Conservation (phyloP, 2,797 vertebrate genomes). For the Danio kyathit region DNA sequence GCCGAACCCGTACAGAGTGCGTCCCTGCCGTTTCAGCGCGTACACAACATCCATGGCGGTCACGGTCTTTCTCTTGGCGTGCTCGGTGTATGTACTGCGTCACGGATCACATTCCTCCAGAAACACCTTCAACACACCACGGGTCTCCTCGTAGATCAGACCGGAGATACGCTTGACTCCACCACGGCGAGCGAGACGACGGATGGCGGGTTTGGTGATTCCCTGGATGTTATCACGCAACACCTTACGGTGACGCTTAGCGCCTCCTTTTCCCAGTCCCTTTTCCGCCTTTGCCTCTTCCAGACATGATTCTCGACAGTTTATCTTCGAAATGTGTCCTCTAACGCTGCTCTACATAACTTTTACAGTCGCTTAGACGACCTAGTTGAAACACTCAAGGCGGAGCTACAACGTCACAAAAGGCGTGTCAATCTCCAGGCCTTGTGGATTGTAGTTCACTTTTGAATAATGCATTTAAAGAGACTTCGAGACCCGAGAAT, state of each 20-base stretch:
- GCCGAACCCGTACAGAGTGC: background rate
- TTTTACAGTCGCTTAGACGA: too few species aligned
- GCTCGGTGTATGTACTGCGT: background rate
- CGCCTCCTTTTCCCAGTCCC: background rate
- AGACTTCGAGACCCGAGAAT: too few species aligned
- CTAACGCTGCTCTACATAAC: too few species aligned
- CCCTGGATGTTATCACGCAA: background rate
- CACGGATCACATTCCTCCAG: background rate
- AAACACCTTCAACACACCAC: constrained; percentile 2
- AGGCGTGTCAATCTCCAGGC: too few species aligned
- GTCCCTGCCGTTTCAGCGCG: background rate
- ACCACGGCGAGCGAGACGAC: background rate
- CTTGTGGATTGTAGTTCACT: too few species aligned
- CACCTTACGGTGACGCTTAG: background rate
- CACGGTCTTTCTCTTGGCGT: background rate
- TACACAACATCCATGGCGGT: background rate
- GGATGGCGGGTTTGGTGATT: constrained; percentile 1
- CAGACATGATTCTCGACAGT: background rate
- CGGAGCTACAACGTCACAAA: too few species aligned
- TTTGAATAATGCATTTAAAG: too few species aligned
- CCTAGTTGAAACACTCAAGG: too few species aligned
- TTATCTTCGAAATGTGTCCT: too few species aligned
- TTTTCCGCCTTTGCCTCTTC: background rate
- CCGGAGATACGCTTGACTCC: background rate
- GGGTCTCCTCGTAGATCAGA: background rate